phyloP scores from a whole-genome alignment of 2,888 invertebrate genomes.

The Yponomeuta malinellus region DNA sequence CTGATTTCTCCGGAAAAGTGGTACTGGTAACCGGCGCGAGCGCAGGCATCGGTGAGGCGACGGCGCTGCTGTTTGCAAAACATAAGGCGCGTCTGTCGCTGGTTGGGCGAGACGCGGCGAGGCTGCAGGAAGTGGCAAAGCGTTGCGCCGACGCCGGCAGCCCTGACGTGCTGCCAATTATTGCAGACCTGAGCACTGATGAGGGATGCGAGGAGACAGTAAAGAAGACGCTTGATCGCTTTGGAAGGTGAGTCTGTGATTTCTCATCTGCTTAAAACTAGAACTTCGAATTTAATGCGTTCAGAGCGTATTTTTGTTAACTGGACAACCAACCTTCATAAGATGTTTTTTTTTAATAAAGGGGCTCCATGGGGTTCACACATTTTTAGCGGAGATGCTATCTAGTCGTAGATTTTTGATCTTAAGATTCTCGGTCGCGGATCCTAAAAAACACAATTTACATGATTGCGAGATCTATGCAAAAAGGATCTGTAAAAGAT shows the following conservation, averaged over 20 bases:
- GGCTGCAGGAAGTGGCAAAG: conserved; percentile 22
- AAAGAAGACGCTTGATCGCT: conserved; percentile 32
- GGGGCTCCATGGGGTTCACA: too few species aligned
- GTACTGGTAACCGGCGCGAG: conserved; percentile 43
- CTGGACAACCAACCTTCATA: too few species aligned
- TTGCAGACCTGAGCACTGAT: conserved; percentile 40
- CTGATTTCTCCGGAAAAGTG: conserved; percentile 34
- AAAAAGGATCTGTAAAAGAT: too few species aligned
- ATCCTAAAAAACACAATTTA: too few species aligned
- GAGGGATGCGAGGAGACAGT: conserved; percentile 36
- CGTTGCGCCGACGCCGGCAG: conserved; percentile 23
- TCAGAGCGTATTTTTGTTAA: too few species aligned
- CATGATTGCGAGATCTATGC: too few species aligned
- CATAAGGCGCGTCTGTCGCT: conserved; percentile 34
- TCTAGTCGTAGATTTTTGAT: too few species aligned
- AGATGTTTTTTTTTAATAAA: too few species aligned
- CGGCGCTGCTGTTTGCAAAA: conserved; percentile 33
- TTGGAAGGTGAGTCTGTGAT: conserved; percentile 29
- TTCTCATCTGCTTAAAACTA: not conserved
- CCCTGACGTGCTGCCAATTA: conserved; percentile 29
- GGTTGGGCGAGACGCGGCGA: conserved; percentile 34
- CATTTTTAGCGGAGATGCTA: too few species aligned
- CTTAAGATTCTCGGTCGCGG: too few species aligned
- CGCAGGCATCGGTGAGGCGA: conserved; percentile 38
- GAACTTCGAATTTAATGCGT: not conserved